These are phyloP conservation scores for Hippotragus niger DNA, from an alignment of 2,113 vertebrate genomes.

Conservation along the genomic window DNA sequence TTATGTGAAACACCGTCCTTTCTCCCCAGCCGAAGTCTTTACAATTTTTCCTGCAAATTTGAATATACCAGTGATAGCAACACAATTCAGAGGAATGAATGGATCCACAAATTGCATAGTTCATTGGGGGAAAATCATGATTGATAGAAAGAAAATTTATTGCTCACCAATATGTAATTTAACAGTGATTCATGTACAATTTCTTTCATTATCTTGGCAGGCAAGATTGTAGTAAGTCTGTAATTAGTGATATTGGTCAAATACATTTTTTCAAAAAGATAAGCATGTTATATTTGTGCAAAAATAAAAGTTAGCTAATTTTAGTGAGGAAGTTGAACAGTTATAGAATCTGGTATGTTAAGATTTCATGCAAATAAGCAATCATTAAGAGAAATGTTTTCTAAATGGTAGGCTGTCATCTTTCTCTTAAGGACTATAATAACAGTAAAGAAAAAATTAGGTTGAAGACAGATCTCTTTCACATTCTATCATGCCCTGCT, in stretches of 20 bases:
- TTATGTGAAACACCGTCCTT: constrained; percentile 22
- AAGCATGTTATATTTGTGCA: constrained; percentile 58
- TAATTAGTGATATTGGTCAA: constrained; percentile 70
- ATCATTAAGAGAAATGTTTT: constrained; percentile 54
- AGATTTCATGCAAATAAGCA: constrained; percentile 68
- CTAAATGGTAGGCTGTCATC: constrained; percentile 6
- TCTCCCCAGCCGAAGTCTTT: background rate
- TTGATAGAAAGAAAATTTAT: constrained; percentile 41
- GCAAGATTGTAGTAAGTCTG: constrained; percentile 52
- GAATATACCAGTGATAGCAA: constrained; percentile 36
- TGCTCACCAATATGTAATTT: constrained; percentile 63
- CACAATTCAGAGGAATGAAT: constrained; percentile 44
- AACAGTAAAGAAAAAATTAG: constrained; percentile 34
- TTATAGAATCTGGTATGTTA: constrained; percentile 48
- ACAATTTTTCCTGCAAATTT: constrained; percentile 3
- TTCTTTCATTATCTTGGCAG: constrained; percentile 66
- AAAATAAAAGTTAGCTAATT: constrained; percentile 57
- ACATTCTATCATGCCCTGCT: background rate
- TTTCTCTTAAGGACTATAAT: constrained; percentile 49
- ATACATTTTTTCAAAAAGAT: constrained; percentile 41
- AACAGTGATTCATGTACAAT: constrained; percentile 57
- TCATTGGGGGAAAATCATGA: constrained; percentile 60
- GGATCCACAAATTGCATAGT: constrained; percentile 46
- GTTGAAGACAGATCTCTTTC: constrained; percentile 32
- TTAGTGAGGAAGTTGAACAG: constrained; percentile 33